A percentile compares a stretch with the other conserved stretches of the same genome.
Evolutionary conservation across 2,888 invertebrate genomes (phyloP).

Genomic region (Ommatoiulus sabulosus): DNA sequence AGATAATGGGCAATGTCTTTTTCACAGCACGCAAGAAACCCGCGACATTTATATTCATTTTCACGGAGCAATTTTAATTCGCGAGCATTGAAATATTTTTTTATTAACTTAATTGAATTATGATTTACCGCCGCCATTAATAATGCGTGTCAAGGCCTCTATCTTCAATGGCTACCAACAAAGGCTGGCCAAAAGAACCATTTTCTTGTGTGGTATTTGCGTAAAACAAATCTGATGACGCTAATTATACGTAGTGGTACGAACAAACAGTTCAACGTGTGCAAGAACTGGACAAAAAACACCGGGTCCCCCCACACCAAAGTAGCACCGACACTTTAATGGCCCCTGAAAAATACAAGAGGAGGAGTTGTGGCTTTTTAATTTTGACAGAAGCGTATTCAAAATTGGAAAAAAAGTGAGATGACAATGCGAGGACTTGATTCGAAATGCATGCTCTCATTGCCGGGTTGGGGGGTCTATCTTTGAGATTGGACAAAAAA

Average conservation of each 20-base stretch:
- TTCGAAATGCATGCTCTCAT: neutral
- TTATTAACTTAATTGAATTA: neutral
- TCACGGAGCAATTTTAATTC: too few species aligned
- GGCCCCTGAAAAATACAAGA: neutral
- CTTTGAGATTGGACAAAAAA: neutral
- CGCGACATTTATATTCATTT: too few species aligned
- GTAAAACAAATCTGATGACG: conserved; percentile 15
- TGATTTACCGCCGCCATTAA: neutral
- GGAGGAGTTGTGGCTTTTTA: neutral
- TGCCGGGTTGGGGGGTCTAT: conserved; percentile 14
- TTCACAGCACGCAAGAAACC: too few species aligned
- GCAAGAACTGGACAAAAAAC: neutral
- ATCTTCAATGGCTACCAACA: neutral
- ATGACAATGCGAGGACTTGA: conserved; percentile 38
- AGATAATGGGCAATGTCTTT: too few species aligned
- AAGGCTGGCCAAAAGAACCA: neutral
- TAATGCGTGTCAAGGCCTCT: neutral
- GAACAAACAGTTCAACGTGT: neutral
- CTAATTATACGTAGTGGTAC: neutral
- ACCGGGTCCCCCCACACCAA: neutral
- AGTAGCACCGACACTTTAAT: neutral
- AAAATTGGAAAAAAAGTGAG: conserved; percentile 12
- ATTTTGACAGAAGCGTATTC: neutral
- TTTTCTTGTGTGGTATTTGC: neutral
- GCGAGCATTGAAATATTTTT: neutral